Evolutionary conservation across 2,797 vertebrate genomes (phyloP).

Genomic region (Tadarida brasiliensis): DNA sequence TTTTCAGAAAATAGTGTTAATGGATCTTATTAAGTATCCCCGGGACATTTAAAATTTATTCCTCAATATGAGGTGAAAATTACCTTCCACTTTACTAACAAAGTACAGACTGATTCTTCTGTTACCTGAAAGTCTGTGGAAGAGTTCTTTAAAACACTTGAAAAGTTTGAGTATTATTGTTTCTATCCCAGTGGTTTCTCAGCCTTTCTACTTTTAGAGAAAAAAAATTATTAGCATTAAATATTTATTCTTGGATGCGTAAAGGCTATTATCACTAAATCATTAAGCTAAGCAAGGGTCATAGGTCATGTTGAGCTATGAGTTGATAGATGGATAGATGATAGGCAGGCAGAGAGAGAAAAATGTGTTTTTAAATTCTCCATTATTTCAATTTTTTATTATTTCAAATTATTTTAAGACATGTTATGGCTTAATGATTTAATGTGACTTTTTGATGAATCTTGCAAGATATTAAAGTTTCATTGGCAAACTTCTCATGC

Average conservation of each 20-base stretch:
- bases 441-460: constrained; percentile 25
- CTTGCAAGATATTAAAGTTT: constrained; percentile 57
- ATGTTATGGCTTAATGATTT: constrained; percentile 52
- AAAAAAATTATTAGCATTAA: not conserved
- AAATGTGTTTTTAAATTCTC: not conserved
- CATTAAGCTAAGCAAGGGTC: not conserved
- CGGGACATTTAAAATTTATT: constrained; percentile 41
- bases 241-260: rapidly evolving
- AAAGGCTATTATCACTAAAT: not conserved
- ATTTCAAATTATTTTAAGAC: constrained; percentile 46
- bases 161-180: not conserved
- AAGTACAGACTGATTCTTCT: not conserved
- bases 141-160: not conserved
- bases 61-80: constrained; percentile 65
- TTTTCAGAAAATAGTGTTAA: constrained; percentile 59
- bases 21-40: constrained; percentile 24
- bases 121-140: not conserved
- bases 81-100: constrained; percentile 32
- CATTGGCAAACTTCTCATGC: constrained; percentile 59
- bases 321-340: not conserved
- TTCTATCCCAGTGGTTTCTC: not conserved
- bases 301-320: not conserved
- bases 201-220: not conserved
- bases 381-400: constrained; percentile 9
- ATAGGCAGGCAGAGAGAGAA: not conserved